Evolutionary conservation across 2,113 vertebrate species (phyloP).

Genomic region (Petromus typicus): DNA sequence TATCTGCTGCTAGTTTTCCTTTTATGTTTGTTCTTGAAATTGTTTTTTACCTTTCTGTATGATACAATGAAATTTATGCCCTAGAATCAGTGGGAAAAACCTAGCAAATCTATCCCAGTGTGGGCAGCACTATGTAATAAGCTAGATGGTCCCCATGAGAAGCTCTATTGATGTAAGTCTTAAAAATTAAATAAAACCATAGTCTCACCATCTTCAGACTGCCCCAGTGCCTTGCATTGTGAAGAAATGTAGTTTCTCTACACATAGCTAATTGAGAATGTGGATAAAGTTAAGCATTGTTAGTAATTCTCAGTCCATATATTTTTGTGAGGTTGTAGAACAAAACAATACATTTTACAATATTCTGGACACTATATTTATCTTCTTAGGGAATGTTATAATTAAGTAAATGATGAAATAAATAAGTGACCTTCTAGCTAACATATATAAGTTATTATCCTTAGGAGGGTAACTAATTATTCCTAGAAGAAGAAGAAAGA

Average conservation of each 20-base stretch:
- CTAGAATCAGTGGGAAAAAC: neutral
- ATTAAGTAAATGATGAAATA: constrained; percentile 8
- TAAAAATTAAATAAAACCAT: neutral
- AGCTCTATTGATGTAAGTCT: neutral
- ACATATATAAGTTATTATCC: neutral
- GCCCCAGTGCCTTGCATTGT: neutral
- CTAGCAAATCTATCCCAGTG: neutral
- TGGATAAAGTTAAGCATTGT: neutral
- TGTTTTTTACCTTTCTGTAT: neutral
- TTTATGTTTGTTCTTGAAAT: neutral
- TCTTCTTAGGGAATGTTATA: neutral
- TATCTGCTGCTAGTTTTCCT: neutral
- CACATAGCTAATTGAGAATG: neutral
- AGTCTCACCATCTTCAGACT: neutral
- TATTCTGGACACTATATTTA: constrained; percentile 41
- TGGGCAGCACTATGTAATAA: neutral
- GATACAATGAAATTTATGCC: neutral
- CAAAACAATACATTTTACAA: neutral
- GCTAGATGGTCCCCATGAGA: neutral
- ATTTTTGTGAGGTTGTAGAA: neutral
- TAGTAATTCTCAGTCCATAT: neutral
- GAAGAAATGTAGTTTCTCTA: neutral
- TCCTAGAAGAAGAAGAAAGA: neutral
- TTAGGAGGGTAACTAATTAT: neutral
- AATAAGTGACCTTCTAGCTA: neutral